Conservation (phyloP, 2,888 invertebrate species). For the Sabatieria punctata region DNA sequence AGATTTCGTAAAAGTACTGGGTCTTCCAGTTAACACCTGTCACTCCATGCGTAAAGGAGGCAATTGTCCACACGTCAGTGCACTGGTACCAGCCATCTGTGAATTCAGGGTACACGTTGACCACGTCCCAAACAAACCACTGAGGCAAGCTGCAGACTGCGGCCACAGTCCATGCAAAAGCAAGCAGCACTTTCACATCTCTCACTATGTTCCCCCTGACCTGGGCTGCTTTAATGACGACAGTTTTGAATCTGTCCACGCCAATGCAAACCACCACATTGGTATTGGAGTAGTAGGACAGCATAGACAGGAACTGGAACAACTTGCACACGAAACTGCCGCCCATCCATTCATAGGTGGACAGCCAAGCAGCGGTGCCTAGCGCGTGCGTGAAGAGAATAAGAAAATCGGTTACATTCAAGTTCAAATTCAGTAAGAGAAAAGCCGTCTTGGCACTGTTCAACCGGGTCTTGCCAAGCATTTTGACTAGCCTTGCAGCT, state of each 20-base stretch:
- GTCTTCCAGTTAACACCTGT: too few species aligned
- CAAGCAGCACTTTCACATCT: too few species aligned
- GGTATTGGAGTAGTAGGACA: conserved; percentile 23
- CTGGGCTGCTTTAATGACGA: too few species aligned
- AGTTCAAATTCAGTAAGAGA: conserved; percentile 24
- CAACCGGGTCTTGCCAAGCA: conserved; percentile 14
- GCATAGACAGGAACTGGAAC: conserved; percentile 22
- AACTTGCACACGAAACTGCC: not conserved
- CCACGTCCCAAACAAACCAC: conserved; percentile 18
- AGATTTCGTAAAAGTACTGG: too few species aligned
- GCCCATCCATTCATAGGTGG: conserved; percentile 22
- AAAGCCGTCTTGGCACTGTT: conserved; percentile 23
- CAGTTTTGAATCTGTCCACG: conserved; percentile 23
- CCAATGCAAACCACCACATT: conserved; percentile 28
- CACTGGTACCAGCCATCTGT: conserved; percentile 19
- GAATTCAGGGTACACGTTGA: conserved; percentile 14
- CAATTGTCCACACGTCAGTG: conserved; percentile 23
- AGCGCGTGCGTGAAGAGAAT: conserved; percentile 19
- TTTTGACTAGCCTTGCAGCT: conserved; percentile 18
- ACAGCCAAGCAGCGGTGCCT: conserved; percentile 24
- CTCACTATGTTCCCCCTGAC: too few species aligned
- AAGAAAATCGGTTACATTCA: conserved; percentile 24
- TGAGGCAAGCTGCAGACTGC: conserved; percentile 20
- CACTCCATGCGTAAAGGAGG: too few species aligned
- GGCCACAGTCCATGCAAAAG: conserved; percentile 22